A percentile compares a stretch with the other conserved stretches of the same genome.
Evolutionary conservation across 2,113 vertebrate species (phyloP).

Genomic region (Ptychochromis oligacanthus): DNA sequence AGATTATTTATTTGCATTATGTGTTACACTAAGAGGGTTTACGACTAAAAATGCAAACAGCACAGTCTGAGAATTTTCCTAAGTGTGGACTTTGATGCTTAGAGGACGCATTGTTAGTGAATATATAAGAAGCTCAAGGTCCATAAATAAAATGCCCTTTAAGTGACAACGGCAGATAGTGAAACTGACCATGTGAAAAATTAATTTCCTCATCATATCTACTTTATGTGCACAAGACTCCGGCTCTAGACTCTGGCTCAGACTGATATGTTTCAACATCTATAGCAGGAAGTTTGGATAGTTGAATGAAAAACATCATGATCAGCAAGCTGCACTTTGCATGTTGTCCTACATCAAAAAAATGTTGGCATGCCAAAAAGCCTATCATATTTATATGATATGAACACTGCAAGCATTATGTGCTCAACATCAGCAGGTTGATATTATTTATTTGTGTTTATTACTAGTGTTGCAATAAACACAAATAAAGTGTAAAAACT

Average conservation of each 20-base stretch:
- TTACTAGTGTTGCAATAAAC: neutral
- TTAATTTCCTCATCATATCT: neutral
- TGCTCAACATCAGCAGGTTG: neutral
- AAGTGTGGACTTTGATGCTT: neutral
- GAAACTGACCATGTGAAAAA: neutral
- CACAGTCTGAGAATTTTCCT: neutral
- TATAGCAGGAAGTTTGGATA: no score
- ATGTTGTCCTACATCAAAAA: neutral
- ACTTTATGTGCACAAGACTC: neutral
- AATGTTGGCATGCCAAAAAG: neutral
- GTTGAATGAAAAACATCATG: neutral
- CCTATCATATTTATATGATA: neutral
- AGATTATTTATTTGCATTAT: no score
- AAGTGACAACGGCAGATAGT: neutral
- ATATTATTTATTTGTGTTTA: neutral
- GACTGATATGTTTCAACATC: neutral
- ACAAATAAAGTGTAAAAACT: neutral
- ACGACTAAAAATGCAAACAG: neutral
- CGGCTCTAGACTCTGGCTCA: neutral
- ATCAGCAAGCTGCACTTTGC: neutral
- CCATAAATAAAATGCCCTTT: neutral
- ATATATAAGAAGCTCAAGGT: neutral
- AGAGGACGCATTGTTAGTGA: neutral
- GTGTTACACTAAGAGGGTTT: neutral
- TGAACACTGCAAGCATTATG: neutral